phyloP scores from a whole-genome alignment of 2,888 invertebrate genomes.

The Nemotelus nigrinus region DNA sequence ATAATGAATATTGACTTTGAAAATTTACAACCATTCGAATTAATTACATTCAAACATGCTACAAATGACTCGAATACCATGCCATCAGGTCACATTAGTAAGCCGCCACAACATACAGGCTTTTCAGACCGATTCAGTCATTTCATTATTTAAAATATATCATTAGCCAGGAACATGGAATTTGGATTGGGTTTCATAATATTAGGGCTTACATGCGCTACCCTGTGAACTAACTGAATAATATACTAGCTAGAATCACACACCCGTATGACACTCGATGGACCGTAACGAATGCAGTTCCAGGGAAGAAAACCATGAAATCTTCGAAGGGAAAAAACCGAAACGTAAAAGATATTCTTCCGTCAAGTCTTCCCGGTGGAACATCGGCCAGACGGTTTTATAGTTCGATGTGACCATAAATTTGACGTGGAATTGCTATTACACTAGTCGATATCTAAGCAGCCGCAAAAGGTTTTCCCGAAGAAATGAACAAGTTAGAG shows the following conservation, averaged over 20 bases:
- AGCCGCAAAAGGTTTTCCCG: neutral
- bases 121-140: neutral
- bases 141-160: slow-evolving; percentile 4
- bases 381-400: neutral
- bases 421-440: neutral
- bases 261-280: slow-evolving; percentile 1
- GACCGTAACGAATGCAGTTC: neutral
- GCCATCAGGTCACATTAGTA: neutral
- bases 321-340: neutral
- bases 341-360: slow-evolving; percentile 5
- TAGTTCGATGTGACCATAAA: slow-evolving; percentile 19
- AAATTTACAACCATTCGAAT: slow-evolving; percentile 6
- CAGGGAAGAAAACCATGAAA: neutral
- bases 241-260: neutral
- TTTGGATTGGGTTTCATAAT: neutral
- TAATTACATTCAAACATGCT: neutral
- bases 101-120: neutral
- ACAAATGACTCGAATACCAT: neutral
- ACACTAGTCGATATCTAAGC: neutral
- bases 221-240: neutral
- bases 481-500: neutral
- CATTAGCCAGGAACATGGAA: neutral
- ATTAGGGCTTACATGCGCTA: neutral
- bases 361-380: neutral
- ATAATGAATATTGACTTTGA: neutral